phyloP scores from a whole-genome alignment of 2,113 vertebrate species.

The Etheostoma spectabile region DNA sequence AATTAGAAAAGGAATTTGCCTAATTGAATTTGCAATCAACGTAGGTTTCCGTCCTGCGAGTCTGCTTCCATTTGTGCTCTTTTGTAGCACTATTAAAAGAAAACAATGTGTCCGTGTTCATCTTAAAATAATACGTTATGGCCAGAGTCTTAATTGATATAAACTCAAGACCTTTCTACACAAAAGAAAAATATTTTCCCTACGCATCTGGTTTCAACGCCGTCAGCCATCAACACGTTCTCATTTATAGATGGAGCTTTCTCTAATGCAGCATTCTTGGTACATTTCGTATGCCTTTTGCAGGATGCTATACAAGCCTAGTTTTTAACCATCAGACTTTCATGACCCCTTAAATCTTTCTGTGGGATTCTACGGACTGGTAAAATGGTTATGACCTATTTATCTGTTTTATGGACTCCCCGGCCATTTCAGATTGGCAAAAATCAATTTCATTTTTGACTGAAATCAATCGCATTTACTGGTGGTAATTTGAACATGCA shows the following conservation, averaged over 20 bases:
- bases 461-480: slow-evolving; percentile 79
- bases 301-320: slow-evolving; percentile 35
- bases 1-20: slow-evolving; percentile 67
- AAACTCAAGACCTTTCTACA: slow-evolving; percentile 1
- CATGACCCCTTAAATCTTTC: slow-evolving; percentile 82
- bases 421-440: slow-evolving; percentile 75
- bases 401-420: slow-evolving; percentile 86
- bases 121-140: slow-evolving; percentile 18
- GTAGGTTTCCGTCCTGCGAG: slow-evolving; percentile 60
- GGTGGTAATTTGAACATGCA: slow-evolving; percentile 71
- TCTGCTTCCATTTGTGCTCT: slow-evolving; percentile 60
- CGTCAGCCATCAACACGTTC: neutral
- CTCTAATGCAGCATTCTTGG: slow-evolving; percentile 40
- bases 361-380: slow-evolving; percentile 80
- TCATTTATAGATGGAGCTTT: slow-evolving; percentile 34
- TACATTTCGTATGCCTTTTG: slow-evolving; percentile 44
- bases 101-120: slow-evolving; percentile 11
- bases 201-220: slow-evolving; percentile 15
- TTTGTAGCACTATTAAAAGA: slow-evolving; percentile 8
- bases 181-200: neutral
- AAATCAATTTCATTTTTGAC: slow-evolving; percentile 82
- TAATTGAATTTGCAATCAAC: slow-evolving; percentile 83
- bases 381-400: slow-evolving; percentile 86
- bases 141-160: neutral
- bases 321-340: slow-evolving; percentile 75